phyloP scores from a whole-genome alignment of 2,113 vertebrate species.

The Phrynosoma blainvillii region DNA sequence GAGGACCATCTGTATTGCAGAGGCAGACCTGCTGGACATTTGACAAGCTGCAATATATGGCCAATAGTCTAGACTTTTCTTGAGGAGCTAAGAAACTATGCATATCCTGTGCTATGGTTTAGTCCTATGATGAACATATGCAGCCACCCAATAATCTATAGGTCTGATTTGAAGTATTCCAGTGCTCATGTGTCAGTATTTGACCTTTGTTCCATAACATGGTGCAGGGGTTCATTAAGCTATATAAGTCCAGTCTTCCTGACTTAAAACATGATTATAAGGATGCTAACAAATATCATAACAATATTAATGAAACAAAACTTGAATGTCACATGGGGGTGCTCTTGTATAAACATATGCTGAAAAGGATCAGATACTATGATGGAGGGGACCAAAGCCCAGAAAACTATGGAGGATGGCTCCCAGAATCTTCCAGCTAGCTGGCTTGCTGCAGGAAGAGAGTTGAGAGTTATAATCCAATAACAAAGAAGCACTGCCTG shows the following conservation, averaged over 20 bases:
- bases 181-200: background rate
- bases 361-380: background rate
- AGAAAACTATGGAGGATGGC: too few relatives aligned
- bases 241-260: background rate
- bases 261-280: background rate
- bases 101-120: background rate
- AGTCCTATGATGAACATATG: background rate
- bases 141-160: background rate
- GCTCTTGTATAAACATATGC: background rate
- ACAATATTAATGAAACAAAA: too few relatives aligned
- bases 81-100: background rate
- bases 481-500: too few relatives aligned
- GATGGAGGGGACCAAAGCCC: too few relatives aligned
- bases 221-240: background rate
- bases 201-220: background rate
- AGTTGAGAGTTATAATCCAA: too few relatives aligned
- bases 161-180: background rate
- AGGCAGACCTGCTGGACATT: background rate
- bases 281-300: background rate
- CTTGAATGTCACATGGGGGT: background rate
- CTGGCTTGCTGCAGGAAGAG: too few relatives aligned
- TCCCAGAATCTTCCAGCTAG: too few relatives aligned
- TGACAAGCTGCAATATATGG: background rate
- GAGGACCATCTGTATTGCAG: too few relatives aligned
- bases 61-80: background rate